Evolutionary conservation across 2,888 invertebrate genomes (phyloP), one percentile per base, ranked within the genome.

Genomic region (Sclerodermus sp.): DNA sequence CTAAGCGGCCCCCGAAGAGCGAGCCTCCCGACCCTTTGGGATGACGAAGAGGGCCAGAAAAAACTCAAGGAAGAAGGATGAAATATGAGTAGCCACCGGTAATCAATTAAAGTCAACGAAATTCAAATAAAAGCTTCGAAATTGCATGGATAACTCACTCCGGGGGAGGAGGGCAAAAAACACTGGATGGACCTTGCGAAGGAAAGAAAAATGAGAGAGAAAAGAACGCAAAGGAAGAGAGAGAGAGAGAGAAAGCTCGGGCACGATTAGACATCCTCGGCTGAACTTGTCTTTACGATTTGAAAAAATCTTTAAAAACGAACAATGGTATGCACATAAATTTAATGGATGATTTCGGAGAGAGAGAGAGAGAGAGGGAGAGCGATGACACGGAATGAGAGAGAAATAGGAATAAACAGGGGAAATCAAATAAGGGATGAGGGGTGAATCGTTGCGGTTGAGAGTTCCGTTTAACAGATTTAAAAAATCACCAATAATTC

Each of bases 401-500:
- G 6, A 13, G 42, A 17, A 13, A 10, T 30, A 3, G 4, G 12
- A 37, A 12, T 34, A 34, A 8, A 34, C 12, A 13, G 51, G 39
- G 40, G 51, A 32, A 41, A 43, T 50, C 18, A 41, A 45, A 53
- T 49, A 45, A 50, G 32, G 37, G 41, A 36, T 39, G 46, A 42
- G 42, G 44, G 42, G 52, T 49, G 51, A 45, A 45, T 53, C 56
- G 54, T 58, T 68, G 70, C 64, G 72, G 34, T 34, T 12, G 34
- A 34, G 34, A 58, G 58, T 58, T 57, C 64, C 62, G 63, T 73
- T 73, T 71, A 74, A 74, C 72, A 73, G 72, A 73, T 73, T 73
- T 71, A 71, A 74, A 71, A 73, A 73, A 73, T 74, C 73, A 71
- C 72, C 71, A 71, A 73, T 73, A 72, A 72, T 67, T 69, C 63